These are phyloP conservation scores for Alligator sinensis DNA, from an alignment of 2,113 vertebrate genomes.

Conservation along the genomic window DNA sequence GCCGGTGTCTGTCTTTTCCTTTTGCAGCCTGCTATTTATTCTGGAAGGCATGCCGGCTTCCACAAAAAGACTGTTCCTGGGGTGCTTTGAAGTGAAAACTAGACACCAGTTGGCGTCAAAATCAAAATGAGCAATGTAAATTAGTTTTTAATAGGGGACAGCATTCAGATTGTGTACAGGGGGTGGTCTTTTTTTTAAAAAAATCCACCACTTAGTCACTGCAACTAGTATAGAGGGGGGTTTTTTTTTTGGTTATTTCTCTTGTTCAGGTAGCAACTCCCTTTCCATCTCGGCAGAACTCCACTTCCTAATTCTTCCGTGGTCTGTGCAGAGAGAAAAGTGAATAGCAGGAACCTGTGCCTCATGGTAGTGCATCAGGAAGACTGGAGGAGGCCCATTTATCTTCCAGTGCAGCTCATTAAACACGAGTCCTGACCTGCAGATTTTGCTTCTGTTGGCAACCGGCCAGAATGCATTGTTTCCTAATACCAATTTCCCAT, in stretches of 20 bases:
- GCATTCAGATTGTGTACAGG: background rate
- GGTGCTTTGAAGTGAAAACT: rapidly evolving
- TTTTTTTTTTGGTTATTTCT: background rate
- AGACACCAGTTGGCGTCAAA: rapidly evolving
- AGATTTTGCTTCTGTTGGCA: background rate
- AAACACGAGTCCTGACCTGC: background rate
- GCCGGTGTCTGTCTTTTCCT: background rate
- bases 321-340: background rate
- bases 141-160: background rate
- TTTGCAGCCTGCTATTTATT: background rate
- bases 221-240: background rate
- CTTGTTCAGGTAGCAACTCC: background rate
- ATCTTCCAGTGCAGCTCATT: background rate
- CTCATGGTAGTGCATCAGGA: background rate
- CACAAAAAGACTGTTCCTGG: background rate
- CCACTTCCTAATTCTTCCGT: background rate
- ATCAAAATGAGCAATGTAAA: background rate
- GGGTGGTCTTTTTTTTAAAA: background rate
- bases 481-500: no score
- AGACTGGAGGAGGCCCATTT: background rate
- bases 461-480: no score
- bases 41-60: background rate
- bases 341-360: background rate
- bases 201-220: background rate
- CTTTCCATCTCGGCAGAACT: background rate